Evolutionary conservation across 30 jellyfish, hydroid and myxozoan species (phyloP).

Genomic region (Sanderia malayensis): DNA sequence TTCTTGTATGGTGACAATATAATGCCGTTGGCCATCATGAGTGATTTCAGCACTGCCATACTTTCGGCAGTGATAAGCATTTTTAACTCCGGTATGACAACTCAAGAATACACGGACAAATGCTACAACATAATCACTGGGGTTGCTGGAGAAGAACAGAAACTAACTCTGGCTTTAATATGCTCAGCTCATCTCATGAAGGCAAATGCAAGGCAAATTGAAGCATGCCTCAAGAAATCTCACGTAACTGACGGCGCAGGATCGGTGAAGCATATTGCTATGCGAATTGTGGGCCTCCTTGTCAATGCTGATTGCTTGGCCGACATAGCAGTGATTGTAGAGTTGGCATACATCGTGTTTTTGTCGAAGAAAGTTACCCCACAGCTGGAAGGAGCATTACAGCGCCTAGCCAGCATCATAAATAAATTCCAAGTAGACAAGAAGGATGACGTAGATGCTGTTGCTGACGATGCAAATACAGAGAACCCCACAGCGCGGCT

Average conservation of each 20-base stretch:
- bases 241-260: not conserved
- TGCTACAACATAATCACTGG: no score
- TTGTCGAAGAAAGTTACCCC: not conserved
- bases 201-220: not conserved
- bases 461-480: no score
- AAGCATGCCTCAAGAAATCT: not conserved
- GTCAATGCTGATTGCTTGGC: not conserved
- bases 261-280: not conserved
- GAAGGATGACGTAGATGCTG: no score
- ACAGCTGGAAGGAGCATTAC: not conserved
- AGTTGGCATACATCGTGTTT: not conserved
- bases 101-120: no score
- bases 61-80: no score
- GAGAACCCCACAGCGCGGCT: no score
- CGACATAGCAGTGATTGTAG: not conserved
- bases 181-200: not conserved
- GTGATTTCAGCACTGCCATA: no score
- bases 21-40: no score
- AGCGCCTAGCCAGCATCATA: not conserved
- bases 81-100: no score
- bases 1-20: no score
- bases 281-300: not conserved
- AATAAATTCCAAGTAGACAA: not conserved
- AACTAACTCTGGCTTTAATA: not conserved
- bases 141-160: no score